Base-by-base conservation (phyloP, 2,797 vertebrate genomes). In the Glyptemys insculpta region DNA sequence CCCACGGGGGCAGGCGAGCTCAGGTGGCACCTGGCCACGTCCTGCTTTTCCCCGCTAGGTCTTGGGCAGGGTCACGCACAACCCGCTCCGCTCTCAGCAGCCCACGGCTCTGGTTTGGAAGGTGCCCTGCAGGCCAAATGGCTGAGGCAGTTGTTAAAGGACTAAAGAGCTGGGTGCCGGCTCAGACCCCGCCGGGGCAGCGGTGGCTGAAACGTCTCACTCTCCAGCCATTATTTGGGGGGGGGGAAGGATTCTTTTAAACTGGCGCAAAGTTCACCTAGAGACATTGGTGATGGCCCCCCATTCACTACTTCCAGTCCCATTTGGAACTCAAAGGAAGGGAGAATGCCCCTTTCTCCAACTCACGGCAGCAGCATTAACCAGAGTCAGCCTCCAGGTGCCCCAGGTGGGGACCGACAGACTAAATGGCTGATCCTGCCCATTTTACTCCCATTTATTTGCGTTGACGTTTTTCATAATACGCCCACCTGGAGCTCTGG, bases 351-450 rank as follows among this genome's bases (percentile, higher is more conserved):
- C 37, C 59, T 62, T 62, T 15, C 31, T 34, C 59, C 57, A 59
- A 6, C 57, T 14, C 25, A 29, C 5, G 12, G 12, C 29, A 14
- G 57, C 57, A 62, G 31, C 29, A 62, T 16, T 34, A 29, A 34
- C 14, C 59, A 34, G 57, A 59, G 59, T 5, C 34, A 18, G 62
- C 57, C 50, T 81, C 31, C 21, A 31, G 53, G 16, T 25, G 41
- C 27, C 18, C 0, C 0, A 44, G 1, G 34, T 34, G 79, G 53
- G 1, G 25, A 27, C 25, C 8, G 19, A 16, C 37, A 37, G 68
- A 72, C 18, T 8, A 19, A n/a, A 34, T 6, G 65, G 50, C 27
- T 2, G 49, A 14, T 6, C 41, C 23, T 0, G 72, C 21, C 11
- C 53, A 9, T 15, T 15, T 29, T 47, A 47, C 72, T 25, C 37